Evolutionary conservation across 2,113 vertebrate genomes (phyloP).

Genomic region (Panthera tigris): DNA sequence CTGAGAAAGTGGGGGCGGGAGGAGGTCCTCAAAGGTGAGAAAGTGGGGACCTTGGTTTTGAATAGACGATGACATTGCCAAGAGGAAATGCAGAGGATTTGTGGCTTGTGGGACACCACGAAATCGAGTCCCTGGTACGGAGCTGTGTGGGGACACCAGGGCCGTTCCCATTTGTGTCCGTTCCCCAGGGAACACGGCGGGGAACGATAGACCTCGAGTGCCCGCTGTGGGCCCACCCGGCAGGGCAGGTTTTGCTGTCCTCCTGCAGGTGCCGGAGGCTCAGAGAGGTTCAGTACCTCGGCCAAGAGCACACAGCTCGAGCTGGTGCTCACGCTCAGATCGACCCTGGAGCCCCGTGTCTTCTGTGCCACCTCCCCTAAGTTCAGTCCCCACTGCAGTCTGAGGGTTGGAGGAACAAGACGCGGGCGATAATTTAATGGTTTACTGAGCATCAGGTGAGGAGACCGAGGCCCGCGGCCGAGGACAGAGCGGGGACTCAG

Average conservation of each 20-base stretch:
- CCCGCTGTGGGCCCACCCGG: accelerated
- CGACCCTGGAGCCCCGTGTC: accelerated
- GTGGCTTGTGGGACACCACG: neutral
- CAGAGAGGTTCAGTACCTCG: neutral
- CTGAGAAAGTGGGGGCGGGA: too few species aligned
- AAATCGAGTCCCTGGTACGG: neutral
- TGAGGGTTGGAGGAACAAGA: neutral
- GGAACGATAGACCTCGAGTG: accelerated
- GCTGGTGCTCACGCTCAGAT: accelerated
- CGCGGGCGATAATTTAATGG: accelerated
- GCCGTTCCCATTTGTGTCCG: too few species aligned
- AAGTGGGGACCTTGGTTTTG: neutral
- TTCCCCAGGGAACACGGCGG: neutral
- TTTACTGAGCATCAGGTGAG: neutral
- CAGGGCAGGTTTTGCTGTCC: neutral
- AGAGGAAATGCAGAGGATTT: neutral
- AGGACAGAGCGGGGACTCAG: accelerated
- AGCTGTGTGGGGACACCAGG: accelerated
- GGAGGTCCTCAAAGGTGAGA: neutral
- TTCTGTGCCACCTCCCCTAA: accelerated
- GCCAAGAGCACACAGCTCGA: neutral
- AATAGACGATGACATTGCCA: accelerated
- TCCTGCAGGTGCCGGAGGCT: neutral
- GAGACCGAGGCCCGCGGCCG: accelerated
- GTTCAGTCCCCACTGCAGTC: neutral